A percentile compares a stretch with the other conserved stretches of the same genome.
These are phyloP conservation scores for Clarias platycephalus DNA, from an alignment of 2,797 vertebrate species.

Conservation along the genomic window DNA sequence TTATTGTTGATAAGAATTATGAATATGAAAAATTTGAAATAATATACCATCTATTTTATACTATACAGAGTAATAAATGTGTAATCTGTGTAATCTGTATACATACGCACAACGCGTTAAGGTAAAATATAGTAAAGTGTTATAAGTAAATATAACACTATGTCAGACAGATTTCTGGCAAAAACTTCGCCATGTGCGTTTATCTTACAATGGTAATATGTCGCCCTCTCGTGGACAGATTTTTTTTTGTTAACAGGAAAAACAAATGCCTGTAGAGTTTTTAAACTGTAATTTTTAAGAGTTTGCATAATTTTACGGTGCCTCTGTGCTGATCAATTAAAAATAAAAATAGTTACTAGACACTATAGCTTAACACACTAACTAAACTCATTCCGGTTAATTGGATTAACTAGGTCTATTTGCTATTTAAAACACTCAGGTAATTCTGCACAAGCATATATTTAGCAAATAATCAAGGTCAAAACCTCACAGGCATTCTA, in stretches of 20 bases:
- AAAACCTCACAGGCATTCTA: not conserved
- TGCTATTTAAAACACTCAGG: not conserved
- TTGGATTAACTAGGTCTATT: not conserved
- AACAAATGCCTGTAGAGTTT: not conserved
- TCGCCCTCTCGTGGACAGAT: slow-evolving; percentile 40
- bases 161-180: not conserved
- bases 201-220: not conserved
- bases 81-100: not conserved
- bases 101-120: not conserved
- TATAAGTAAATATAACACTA: not conserved
- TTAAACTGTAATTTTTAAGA: not conserved
- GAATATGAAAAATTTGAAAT: no score
- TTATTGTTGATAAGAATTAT: no score
- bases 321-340: not conserved
- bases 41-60: no score
- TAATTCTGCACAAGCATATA: not conserved
- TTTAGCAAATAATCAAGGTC: not conserved
- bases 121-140: not conserved
- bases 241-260: not conserved
- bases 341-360: not conserved
- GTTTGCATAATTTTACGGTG: not conserved
- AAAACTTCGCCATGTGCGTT: not conserved
- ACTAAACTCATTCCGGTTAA: not conserved
- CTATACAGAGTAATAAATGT: not conserved
- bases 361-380: not conserved